These are phyloP conservation scores for Holocentrus rufus DNA, from an alignment of 2,797 vertebrate species.

Conservation along the genomic window DNA sequence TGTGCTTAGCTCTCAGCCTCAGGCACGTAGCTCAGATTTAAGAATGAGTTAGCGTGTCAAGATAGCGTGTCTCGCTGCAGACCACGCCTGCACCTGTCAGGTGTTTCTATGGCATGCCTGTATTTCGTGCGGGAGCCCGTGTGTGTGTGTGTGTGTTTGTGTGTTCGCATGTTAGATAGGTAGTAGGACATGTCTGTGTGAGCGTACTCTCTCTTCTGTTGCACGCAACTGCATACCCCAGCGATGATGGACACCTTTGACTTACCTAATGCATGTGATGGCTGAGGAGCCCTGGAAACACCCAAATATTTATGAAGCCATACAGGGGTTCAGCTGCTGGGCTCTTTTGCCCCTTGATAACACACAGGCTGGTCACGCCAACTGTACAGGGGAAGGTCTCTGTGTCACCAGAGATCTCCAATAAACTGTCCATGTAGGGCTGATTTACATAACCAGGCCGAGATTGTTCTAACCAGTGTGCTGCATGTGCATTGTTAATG, in stretches of 20 bases:
- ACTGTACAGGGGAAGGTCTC: conserved; percentile 33
- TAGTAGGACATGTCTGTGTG: conserved; percentile 39
- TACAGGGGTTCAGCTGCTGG: conserved; percentile 11
- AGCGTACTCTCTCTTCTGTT: conserved; percentile 48
- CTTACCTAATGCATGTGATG: conserved; percentile 50
- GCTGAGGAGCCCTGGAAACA: conserved; percentile 68
- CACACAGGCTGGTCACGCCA: conserved; percentile 56
- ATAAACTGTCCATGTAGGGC: conserved; percentile 11
- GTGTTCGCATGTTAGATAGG: conserved; percentile 14
- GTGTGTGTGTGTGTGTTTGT: conserved; percentile 54
- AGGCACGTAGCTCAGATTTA: conserved; percentile 82
- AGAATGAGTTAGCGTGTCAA: conserved; percentile 89
- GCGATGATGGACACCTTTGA: conserved; percentile 71
- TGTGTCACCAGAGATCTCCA: neutral
- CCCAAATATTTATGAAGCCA: conserved; percentile 67
- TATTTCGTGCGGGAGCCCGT: conserved; percentile 74
- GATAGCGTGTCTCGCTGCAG: conserved; percentile 81
- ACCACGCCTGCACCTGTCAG: conserved; percentile 87
- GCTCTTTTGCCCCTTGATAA: conserved; percentile 32
- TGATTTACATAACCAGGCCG: conserved; percentile 24
- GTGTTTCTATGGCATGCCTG: conserved; percentile 80
- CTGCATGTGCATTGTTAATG: conserved; percentile 8
- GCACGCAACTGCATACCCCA: conserved; percentile 75
- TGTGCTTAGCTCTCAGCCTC: conserved; percentile 69
- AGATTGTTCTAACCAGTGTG: conserved; percentile 24